These are phyloP conservation scores for Danio aesculapii DNA, from an alignment of 2,797 vertebrate species.

Conservation along the genomic window DNA sequence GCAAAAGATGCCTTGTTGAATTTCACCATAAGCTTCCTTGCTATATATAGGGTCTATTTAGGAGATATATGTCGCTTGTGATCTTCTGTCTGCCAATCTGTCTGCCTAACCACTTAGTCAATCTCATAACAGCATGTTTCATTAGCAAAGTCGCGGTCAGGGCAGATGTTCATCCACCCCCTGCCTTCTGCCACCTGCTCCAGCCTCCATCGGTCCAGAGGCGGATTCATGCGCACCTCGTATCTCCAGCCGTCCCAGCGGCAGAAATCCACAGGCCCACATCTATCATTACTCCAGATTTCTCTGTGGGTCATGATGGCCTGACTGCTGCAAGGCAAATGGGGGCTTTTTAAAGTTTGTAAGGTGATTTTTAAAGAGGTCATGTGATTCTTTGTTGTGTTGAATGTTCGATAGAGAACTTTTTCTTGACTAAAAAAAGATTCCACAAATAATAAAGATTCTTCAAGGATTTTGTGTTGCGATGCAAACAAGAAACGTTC, in stretches of 20 bases:
- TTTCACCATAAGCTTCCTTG: not conserved
- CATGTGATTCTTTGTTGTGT: too few species aligned
- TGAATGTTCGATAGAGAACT: too few species aligned
- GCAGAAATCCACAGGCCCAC: not conserved
- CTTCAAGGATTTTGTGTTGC: too few species aligned
- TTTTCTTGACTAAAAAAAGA: too few species aligned
- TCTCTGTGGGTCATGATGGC: conserved; percentile 8
- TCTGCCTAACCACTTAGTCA: conserved; percentile 44
- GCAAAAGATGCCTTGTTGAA: not conserved
- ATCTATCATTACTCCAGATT: conserved; percentile 9
- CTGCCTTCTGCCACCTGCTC: conserved; percentile 49
- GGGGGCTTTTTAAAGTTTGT: not conserved
- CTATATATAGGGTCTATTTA: not conserved
- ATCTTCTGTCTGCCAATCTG: conserved; percentile 4
- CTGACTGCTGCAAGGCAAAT: not conserved
- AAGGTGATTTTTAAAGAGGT: not conserved
- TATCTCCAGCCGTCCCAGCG: not conserved
- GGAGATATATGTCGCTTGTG: not conserved
- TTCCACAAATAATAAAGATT: too few species aligned
- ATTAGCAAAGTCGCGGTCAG: conserved; percentile 34
- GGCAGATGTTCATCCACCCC: conserved; percentile 39
- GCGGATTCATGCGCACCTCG: not conserved
- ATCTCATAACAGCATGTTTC: conserved; percentile 40
- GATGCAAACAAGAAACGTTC: too few species aligned
- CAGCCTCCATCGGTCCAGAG: conserved; percentile 6